Evolutionary conservation across 2,888 invertebrate species (phyloP), one percentile per base, ranked within the genome.

Genomic region (Dastarcus helophoroides): DNA sequence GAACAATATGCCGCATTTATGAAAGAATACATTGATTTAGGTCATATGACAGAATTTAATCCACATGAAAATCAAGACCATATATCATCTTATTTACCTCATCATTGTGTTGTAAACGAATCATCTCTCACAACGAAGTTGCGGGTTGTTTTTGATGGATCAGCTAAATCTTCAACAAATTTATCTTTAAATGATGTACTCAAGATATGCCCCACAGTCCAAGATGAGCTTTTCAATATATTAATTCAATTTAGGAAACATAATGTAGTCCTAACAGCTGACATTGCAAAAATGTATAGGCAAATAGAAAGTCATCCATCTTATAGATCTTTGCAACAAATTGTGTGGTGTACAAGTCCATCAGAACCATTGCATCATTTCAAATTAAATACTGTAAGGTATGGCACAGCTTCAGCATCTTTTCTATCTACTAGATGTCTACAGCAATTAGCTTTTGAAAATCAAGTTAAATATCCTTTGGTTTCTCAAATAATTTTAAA

Each of bases 81-180:
- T 7, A 6, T n/a, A 6, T 5, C 14, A 26, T 25, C n/a, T 25
- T 25, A 10, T 12, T 14, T 27, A 3, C 27, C 27, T 3, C 27
- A 27, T 27, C 16, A 27, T 16, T 14, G 15, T 3, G 27, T 27
- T 10, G 4, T 27, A n/a, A 27, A 27, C 15, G n/a, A 27, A 9
- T 10, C 9, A n/a, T n/a, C n/a, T 29, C 10, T 14, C 10, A 21
- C 27, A 11, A 25, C 15, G 16, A n/a, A 3, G 10, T 27, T 14
- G 6, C 8, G 27, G 16, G 27, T 27, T n/a, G 27, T 27, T 10
- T 26, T 26, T 11, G 26, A 26, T 26, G 27, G 27, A 5, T 27
- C 27, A 9, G 16, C 9, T 3, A 27, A 27, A 14, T 15, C 27
- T 15, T 15, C 14, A 10, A 4, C 16, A 7, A 17, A 9, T 15